Percentiles rank a stretch among this genome's conserved stretches.
phyloP scores from a whole-genome alignment of 2,113 vertebrate species.

The Lepus timidus region DNA sequence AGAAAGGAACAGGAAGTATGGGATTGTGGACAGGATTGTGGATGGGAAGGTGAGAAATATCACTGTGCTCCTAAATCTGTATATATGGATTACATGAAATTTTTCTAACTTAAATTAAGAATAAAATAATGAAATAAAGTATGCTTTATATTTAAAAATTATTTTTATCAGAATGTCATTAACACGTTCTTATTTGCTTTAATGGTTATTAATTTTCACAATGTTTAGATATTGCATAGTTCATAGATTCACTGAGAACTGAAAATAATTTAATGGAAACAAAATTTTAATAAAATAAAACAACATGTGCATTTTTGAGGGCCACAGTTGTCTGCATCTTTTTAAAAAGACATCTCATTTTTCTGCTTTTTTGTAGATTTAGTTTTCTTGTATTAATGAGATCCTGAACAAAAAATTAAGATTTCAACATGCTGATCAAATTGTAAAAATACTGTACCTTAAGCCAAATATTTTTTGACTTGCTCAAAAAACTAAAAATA shows the following conservation, averaged over 20 bases:
- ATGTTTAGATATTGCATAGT: not conserved
- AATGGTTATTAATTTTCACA: not conserved
- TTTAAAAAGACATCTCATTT: not conserved
- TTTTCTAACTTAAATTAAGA: no score
- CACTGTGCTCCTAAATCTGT: no score
- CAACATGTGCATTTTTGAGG: not conserved
- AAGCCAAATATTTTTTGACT: not conserved
- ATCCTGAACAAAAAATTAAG: not conserved
- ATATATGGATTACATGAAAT: no score
- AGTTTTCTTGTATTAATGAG: not conserved
- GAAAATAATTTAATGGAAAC: not conserved
- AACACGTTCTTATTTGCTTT: not conserved
- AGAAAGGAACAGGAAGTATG: no score
- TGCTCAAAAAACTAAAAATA: no score
- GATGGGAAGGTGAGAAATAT: no score
- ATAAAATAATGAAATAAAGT: no score
- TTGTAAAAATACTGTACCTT: not conserved
- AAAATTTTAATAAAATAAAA: not conserved
- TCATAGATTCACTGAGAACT: not conserved
- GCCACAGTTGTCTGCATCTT: not conserved
- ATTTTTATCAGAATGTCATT: not conserved
- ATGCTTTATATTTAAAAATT: not conserved
- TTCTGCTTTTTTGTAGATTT: not conserved
- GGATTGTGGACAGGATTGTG: no score
- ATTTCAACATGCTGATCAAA: not conserved